Conservation (phyloP, 2,797 vertebrate genomes). For the Oryzias dopingdopingensis region DNA sequence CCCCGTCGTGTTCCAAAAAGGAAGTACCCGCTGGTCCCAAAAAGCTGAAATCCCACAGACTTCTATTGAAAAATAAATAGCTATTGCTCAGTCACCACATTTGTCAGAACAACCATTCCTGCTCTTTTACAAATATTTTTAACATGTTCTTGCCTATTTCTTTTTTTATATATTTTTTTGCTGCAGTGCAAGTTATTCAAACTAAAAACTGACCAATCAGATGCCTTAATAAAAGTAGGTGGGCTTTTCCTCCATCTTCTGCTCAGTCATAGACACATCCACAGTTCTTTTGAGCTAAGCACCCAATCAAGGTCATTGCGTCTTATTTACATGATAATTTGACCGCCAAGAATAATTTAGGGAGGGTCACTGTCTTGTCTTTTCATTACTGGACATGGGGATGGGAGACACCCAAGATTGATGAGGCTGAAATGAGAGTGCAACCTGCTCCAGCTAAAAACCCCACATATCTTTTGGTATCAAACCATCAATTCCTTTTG, state of each 20-base stretch:
- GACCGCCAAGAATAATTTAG: constrained; percentile 3
- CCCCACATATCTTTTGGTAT: not conserved
- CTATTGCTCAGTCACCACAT: too few relatives aligned
- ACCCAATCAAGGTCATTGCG: not conserved
- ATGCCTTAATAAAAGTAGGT: too few relatives aligned
- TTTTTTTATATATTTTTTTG: too few relatives aligned
- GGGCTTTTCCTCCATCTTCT: not conserved
- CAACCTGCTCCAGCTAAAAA: not conserved
- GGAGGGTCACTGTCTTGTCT: constrained; percentile 3
- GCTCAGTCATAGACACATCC: not conserved
- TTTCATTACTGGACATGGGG: not conserved
- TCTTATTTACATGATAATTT: constrained; percentile 4
- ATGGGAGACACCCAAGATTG: not conserved
- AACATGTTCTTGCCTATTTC: too few relatives aligned
- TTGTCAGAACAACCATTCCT: too few relatives aligned
- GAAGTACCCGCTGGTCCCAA: too few relatives aligned
- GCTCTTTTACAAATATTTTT: too few relatives aligned
- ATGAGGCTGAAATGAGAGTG: not conserved
- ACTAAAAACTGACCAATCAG: too few relatives aligned
- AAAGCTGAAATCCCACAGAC: too few relatives aligned
- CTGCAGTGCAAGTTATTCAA: too few relatives aligned
- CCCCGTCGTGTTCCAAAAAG: too few relatives aligned
- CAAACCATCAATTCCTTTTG: constrained; percentile 23
- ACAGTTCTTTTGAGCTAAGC: not conserved
- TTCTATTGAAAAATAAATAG: too few relatives aligned